phyloP scores from a whole-genome alignment of 2,888 invertebrate genomes.

The Epirrita christyi region DNA sequence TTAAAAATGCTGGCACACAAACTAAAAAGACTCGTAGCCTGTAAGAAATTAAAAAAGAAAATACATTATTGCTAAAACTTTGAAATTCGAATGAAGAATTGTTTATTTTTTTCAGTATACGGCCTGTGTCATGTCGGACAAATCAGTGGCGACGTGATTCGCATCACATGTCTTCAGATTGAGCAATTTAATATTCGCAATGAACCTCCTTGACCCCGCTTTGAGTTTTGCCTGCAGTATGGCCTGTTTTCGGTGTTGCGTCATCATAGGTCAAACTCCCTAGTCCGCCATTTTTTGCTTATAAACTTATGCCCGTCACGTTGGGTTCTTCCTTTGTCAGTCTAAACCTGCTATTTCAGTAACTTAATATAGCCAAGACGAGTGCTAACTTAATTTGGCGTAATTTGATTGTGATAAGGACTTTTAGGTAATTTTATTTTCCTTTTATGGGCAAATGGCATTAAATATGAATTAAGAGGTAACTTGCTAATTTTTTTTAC shows the following conservation, averaged over 20 bases:
- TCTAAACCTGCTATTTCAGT: slow-evolving; percentile 70
- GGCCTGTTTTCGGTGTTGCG: slow-evolving; percentile 81
- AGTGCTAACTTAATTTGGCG: slow-evolving; percentile 30
- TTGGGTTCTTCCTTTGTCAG: slow-evolving; percentile 77
- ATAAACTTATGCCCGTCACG: slow-evolving; percentile 76
- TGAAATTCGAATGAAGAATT: slow-evolving; percentile 6
- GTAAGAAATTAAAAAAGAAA: slow-evolving; percentile 1
- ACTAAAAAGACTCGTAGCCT: too few species aligned
- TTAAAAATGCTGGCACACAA: background rate
- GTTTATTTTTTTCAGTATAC: background rate
- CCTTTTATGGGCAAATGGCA: slow-evolving; percentile 41
- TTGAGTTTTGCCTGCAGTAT: slow-evolving; percentile 50
- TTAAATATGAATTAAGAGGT: slow-evolving; percentile 12
- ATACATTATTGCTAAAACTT: slow-evolving; percentile 2
- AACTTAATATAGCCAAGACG: slow-evolving; percentile 63
- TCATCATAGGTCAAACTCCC: slow-evolving; percentile 82
- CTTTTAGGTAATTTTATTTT: slow-evolving; percentile 43
- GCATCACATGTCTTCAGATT: slow-evolving; percentile 58
- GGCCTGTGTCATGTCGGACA: slow-evolving; percentile 15
- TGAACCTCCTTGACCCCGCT: slow-evolving; percentile 80
- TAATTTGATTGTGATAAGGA: slow-evolving; percentile 55
- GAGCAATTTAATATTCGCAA: slow-evolving; percentile 64
- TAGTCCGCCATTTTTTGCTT: slow-evolving; percentile 78
- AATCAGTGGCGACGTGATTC: slow-evolving; percentile 35
- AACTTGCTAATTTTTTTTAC: slow-evolving; percentile 11